Evolutionary conservation across 2,888 invertebrate species (phyloP).

Genomic region (Cosmopolites sordidus): DNA sequence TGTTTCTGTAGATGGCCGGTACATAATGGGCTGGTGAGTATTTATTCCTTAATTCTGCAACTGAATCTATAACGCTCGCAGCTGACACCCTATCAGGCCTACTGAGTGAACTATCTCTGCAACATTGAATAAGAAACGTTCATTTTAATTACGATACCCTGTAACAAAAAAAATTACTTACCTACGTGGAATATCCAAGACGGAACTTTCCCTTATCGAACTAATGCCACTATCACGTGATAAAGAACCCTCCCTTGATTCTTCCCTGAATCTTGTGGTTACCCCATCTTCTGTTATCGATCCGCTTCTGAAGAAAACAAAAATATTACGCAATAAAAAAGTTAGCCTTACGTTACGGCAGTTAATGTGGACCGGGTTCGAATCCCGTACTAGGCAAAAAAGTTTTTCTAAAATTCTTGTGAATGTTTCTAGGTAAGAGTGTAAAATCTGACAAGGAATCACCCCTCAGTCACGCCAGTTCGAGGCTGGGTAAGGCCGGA

Average conservation of each 20-base stretch:
- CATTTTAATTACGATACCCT: no score
- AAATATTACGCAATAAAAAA: no score
- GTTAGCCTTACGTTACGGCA: no score
- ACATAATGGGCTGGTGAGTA: slow-evolving; percentile 73
- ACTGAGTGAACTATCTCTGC: slow-evolving; percentile 52
- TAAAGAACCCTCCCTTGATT: slow-evolving; percentile 41
- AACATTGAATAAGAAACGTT: no score
- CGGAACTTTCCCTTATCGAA: slow-evolving; percentile 34
- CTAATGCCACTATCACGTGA: slow-evolving; percentile 41
- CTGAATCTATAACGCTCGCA: slow-evolving; percentile 43
- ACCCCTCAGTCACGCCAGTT: no score
- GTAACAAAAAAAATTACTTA: no score
- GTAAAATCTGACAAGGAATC: no score
- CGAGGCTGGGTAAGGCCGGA: no score
- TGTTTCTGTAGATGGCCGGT: slow-evolving; percentile 49
- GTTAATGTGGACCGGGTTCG: no score
- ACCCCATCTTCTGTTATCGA: slow-evolving; percentile 48
- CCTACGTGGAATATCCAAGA: slow-evolving; percentile 19
- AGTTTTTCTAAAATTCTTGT: no score
- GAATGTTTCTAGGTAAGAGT: no score
- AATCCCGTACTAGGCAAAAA: no score
- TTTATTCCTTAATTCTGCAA: slow-evolving; percentile 67
- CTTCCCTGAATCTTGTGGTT: slow-evolving; percentile 49
- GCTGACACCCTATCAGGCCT: slow-evolving; percentile 35
- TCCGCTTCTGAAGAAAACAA: slow-evolving; percentile 45